phyloP scores from a whole-genome alignment of 2,797 vertebrate species.

The Iguana delicatissima region DNA sequence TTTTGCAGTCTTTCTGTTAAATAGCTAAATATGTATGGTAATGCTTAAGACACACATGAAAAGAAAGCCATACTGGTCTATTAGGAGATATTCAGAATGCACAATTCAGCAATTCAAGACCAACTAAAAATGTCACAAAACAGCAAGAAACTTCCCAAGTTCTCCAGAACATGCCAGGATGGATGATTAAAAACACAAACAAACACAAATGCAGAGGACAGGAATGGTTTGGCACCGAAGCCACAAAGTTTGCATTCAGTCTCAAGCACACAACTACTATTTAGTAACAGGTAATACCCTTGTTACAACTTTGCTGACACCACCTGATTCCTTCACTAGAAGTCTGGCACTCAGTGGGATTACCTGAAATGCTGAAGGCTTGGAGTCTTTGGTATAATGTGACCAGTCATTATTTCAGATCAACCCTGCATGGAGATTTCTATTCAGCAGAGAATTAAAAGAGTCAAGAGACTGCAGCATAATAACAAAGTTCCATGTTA shows the following conservation, averaged over 20 bases:
- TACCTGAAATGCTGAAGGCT: neutral
- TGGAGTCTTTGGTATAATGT: neutral
- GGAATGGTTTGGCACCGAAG: too few species aligned
- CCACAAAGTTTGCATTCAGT: too few species aligned
- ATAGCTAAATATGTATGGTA: neutral
- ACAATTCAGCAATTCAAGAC: neutral
- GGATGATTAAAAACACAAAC: too few species aligned
- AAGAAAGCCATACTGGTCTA: neutral
- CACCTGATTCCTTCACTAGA: neutral
- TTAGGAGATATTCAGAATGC: neutral
- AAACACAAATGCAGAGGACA: too few species aligned
- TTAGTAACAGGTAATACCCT: too few species aligned
- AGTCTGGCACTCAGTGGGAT: neutral
- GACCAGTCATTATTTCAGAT: neutral
- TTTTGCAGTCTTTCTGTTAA: neutral
- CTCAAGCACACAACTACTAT: too few species aligned
- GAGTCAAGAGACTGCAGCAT: neutral
- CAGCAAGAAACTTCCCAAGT: neutral
- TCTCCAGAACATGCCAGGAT: too few species aligned
- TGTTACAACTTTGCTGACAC: too few species aligned
- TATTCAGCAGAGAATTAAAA: neutral
- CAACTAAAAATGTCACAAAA: neutral
- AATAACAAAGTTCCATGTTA: neutral
- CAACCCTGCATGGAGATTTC: neutral
- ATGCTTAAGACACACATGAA: neutral